Evolutionary conservation across 2,888 invertebrate species (phyloP), one percentile per base, ranked within the genome.

Genomic region (Sarcophaga rosellei): DNA sequence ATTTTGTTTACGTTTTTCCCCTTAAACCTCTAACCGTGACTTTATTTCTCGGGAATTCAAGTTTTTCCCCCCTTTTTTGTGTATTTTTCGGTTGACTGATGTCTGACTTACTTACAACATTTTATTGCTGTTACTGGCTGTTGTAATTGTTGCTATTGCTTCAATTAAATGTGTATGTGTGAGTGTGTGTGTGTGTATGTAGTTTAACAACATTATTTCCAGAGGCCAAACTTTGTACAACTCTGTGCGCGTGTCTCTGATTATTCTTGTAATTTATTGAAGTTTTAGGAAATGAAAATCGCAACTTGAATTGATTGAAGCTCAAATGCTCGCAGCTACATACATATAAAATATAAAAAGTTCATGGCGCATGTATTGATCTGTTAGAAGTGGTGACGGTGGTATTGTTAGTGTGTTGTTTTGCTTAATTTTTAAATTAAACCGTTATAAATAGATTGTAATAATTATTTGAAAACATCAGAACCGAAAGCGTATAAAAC

Each of bases 161-260:
- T 10, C 61, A 61, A 61, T 10, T 20, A n/a, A 61, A 61, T 61
- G 17, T 69, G 20, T 68, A n/a, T 44, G 23, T 59, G 57, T 80
- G 20, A 20, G 12, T 53, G 74, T 68, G 5, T 57, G 70, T n/a
- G 57, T 25, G 4, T 68, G 62, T 47, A 25, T 47, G 20, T 73
- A 15, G 6, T 47, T 81, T 68, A 47, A 65, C 72, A 65, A 73
- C 45, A 35, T 75, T 74, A 74, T 62, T 57, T 68, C 23, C 44
- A 47, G 17, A 4, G 61, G 6, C 12, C 62, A 63, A 73, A 75
- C 35, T 68, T 17, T 47, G 53, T 23, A 21, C 61, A 61, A 20
- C 21, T 73, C 59, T 86, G 83, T 83, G 86, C 80, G 35, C 80
- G 83, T 86, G 79, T 79, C 72, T 79, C 76, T 76, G 82, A 72